These are phyloP conservation scores for Schizopygopsis pylzovi DNA, from an alignment of 2,797 vertebrate species.

Conservation along the genomic window DNA sequence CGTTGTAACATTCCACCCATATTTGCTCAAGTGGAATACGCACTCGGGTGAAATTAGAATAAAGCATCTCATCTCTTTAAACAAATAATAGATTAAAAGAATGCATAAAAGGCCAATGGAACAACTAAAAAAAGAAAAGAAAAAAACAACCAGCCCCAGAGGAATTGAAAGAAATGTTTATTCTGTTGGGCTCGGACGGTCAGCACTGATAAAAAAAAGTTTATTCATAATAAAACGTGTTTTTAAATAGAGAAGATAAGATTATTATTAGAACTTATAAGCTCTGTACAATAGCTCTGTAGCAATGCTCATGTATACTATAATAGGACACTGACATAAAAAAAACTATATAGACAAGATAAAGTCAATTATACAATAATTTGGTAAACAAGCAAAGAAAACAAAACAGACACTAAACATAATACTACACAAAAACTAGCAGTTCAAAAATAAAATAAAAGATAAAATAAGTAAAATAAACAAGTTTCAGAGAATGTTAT, in stretches of 20 bases:
- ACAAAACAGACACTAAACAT: neutral
- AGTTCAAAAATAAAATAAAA: slow-evolving; percentile 4
- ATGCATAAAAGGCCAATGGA: neutral
- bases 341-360: neutral
- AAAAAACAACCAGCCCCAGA: neutral
- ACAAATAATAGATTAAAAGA: neutral
- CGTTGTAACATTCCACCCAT: neutral
- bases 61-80: neutral
- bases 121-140: neutral
- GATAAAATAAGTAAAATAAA: neutral
- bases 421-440: neutral
- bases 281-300: neutral
- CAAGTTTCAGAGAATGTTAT: neutral
- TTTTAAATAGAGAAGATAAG: neutral
- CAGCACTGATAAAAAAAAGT: neutral
- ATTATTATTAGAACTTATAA: neutral
- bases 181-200: neutral
- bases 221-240: neutral
- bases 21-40: neutral
- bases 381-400: neutral
- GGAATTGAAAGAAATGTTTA: neutral
- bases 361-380: neutral
- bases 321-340: neutral
- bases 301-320: neutral
- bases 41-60: neutral